Evolutionary conservation across 2,113 vertebrate species (phyloP).

Genomic region (Cyprinodon brontotheroides): DNA sequence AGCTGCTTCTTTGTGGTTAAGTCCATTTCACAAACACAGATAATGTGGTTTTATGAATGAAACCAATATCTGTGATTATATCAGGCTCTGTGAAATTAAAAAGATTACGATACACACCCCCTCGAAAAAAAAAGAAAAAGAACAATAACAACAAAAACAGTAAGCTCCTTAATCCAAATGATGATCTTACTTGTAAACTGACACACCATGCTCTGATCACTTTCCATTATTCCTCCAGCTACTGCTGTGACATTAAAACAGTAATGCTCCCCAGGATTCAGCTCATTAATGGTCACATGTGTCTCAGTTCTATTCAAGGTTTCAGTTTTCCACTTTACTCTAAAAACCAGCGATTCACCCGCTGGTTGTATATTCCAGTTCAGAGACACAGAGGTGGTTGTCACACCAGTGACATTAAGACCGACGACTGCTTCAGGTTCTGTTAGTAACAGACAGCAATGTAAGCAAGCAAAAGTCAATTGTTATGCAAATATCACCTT

Average conservation of each 20-base stretch:
- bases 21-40: constrained; percentile 26
- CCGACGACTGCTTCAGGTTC: not conserved
- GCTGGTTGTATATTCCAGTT: constrained; percentile 33
- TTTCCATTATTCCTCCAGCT: not conserved
- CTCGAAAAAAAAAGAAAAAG: no score
- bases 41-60: constrained; percentile 16
- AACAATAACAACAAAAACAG: not conserved
- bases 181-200: no score
- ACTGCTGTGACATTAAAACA: not conserved
- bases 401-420: not conserved
- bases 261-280: constrained; percentile 45
- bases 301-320: rapidly evolving
- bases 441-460: not conserved
- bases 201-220: no score
- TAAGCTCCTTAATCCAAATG: not conserved
- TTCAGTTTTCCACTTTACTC: constrained; percentile 19
- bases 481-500: not conserved
- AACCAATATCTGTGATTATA: not conserved
- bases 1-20: constrained; percentile 12
- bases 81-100: not conserved
- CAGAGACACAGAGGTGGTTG: no score
- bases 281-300: constrained; percentile 13
- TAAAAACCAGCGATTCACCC: constrained; percentile 30
- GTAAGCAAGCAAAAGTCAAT: no score
- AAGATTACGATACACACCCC: no score